Evolutionary conservation across 2,888 invertebrate genomes (phyloP), one percentile per base, ranked within the genome.

Genomic region (Nomada fucata): DNA sequence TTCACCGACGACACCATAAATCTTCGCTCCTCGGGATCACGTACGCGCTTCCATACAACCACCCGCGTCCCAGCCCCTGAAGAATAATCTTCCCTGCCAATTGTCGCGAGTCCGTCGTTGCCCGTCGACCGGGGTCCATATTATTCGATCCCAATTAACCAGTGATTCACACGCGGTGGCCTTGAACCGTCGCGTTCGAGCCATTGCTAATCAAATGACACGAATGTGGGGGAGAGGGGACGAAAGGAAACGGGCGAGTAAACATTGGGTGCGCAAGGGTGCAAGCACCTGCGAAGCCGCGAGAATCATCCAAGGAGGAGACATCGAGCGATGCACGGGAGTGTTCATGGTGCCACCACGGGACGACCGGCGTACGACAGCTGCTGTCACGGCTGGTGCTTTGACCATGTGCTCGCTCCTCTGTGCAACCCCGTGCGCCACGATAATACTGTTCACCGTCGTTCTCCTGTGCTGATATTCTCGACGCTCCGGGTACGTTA

Each of bases 361-460:
- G 79, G 57, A 76, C 76, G 71, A 69, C 63, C 72, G 77, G 78
- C 80, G 79, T 83, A 84, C 89, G 91, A 91, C 91, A 91, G 91
- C 91, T 92, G 91, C 89, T 90, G 92, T 91, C 90, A 91, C 90
- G 91, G 90, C 69, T 90, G 87, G 88, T 91, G 89, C 88, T 83
- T 84, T 83, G 85, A 77, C 89, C 90, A 91, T 91, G 91, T 91
- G 91, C 90, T 86, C 81, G 57, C 60, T 85, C 70, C 73, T 81
- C 73, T 74, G 65, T 55, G 60, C 70, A 76, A 72, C 59, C 84
- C 64, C 61, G n/a, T 71, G 76, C 68, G 63, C 50, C 60, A 60
- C 68, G 70, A 74, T 53, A 59, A n/a, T 60, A 20, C 20, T n/a
- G 60, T 15, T 7, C n/a, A 18, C n/a, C 44, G 47, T 36, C 13